Base-by-base conservation (phyloP, 64 coral and sea anemone genomes). In the Stichodactyla helianthus region DNA sequence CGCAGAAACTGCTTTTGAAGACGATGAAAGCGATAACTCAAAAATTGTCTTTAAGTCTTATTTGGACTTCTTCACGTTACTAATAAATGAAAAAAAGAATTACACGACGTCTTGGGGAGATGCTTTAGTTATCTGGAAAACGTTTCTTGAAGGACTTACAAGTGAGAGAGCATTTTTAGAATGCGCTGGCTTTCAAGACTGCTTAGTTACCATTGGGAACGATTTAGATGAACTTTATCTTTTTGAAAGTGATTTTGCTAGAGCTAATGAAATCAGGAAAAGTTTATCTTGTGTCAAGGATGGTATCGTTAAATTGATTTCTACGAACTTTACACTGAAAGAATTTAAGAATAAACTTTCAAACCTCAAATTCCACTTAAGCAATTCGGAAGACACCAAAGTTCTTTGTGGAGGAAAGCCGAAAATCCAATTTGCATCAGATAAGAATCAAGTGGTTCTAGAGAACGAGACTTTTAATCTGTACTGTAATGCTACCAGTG, bases 341-440 rank as follows among this genome's bases (percentile, higher is more conserved):
- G 44, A 79, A 10, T 79, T 35, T 44, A 79, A 79, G 50, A n/a
- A 11, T 16, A 35, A 52, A 52, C 14, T 79, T 50, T 35, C 27
- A 5, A 17, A 50, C 10, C 77, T 79, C 6, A 79, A 79, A 79
- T 50, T 11, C 27, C 50, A 50, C 27, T 79, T 79, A 35, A 0
- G 50, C 16, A 27, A 50, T 15, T 50, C 77, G 2, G 77, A 50
- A 50, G 77, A 79, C 50, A 44, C 77, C 11, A 79, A 52, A 16
- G 77, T 79, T 12, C 77, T 79, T 16, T 79, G 77, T 79, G 77
- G 77, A 79, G 19, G 27, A 79, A 79, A 79, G 50, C 77, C 77
- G 50, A 28, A 79, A 79, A 79, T 79, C 9, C 13, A 11, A 10
- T 50, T 4, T 79, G 4, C 12, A 50, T 18, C 77, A 52, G 31